These are phyloP conservation scores for Turritopsis dohrnii DNA, from an alignment of 30 jellyfish, hydroid and myxozoan species.

Conservation along the genomic window DNA sequence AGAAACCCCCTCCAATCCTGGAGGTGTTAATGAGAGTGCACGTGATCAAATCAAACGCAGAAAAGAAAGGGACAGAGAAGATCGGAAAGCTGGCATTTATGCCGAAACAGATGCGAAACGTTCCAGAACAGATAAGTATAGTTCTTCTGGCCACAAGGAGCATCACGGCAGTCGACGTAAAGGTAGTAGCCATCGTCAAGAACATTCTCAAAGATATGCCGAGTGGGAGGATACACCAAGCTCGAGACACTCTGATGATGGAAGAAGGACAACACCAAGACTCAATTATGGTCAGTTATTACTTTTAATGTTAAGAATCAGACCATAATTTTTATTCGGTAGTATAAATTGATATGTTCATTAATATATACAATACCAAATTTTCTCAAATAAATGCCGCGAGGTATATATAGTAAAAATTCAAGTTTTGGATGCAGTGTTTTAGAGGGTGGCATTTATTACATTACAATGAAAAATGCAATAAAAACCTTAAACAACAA, in stretches of 20 bases:
- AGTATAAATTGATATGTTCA: too few species aligned
- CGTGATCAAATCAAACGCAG: constrained; percentile 51
- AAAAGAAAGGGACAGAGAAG: constrained; percentile 61
- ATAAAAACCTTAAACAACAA: too few species aligned
- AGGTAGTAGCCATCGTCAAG: constrained; percentile 20
- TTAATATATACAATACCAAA: too few species aligned
- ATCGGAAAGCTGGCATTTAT: constrained; percentile 36
- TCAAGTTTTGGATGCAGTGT: too few species aligned
- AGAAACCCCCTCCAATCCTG: constrained; percentile 96
- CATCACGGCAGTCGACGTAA: not conserved
- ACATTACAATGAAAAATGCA: too few species aligned
- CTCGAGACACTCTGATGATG: constrained; percentile 39
- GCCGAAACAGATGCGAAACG: constrained; percentile 30
- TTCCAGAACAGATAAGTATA: constrained; percentile 5
- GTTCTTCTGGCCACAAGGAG: constrained; percentile 22
- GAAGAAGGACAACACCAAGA: constrained; percentile 82
- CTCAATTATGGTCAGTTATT: constrained; percentile 42
- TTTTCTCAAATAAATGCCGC: too few species aligned
- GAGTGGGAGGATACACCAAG: constrained; percentile 98
- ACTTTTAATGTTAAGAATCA: not conserved
- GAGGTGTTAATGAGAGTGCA: constrained; percentile 84
- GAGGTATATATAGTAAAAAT: too few species aligned
- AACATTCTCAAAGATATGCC: constrained; percentile 60
- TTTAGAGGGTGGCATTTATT: too few species aligned
- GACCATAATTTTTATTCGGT: too few species aligned